phyloP scores from a whole-genome alignment of 2,113 vertebrate genomes.

The Tragelaphus strepsiceros region DNA sequence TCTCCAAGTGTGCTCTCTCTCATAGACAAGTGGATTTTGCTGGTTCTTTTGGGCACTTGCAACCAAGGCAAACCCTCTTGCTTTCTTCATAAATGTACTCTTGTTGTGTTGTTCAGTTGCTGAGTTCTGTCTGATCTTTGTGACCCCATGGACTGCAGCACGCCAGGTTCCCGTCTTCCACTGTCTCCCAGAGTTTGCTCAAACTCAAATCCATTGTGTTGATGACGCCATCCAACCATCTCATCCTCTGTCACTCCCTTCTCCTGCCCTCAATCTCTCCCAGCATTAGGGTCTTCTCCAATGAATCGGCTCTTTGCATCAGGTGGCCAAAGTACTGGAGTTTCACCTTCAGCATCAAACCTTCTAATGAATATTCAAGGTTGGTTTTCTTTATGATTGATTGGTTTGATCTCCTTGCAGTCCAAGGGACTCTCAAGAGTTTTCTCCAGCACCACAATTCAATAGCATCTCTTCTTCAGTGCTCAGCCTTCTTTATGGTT shows the following conservation, averaged over 20 bases:
- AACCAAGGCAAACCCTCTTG: neutral
- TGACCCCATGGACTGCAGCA: neutral
- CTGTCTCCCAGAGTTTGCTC: neutral
- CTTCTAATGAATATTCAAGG: neutral
- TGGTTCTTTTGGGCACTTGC: neutral
- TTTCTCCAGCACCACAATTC: neutral
- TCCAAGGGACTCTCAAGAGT: neutral
- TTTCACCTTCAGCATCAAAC: neutral
- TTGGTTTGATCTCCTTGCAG: neutral
- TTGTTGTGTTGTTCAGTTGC: neutral
- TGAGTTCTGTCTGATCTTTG: neutral
- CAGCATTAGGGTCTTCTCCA: neutral
- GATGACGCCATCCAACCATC: fast-evolving
- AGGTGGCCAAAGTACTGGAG: neutral
- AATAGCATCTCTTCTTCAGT: neutral
- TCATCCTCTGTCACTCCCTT: neutral
- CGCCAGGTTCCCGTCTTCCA: neutral
- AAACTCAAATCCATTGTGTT: neutral
- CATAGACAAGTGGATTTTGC: neutral
- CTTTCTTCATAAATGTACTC: neutral
- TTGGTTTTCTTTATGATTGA: neutral
- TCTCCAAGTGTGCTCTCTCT: neutral
- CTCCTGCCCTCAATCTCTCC: neutral
- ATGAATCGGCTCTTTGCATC: neutral
- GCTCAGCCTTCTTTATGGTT: neutral